Percentiles rank a stretch among this genome's conserved stretches.
These are phyloP conservation scores for Shargacucullia verbasci DNA, from an alignment of 2,888 invertebrate genomes.

Conservation along the genomic window DNA sequence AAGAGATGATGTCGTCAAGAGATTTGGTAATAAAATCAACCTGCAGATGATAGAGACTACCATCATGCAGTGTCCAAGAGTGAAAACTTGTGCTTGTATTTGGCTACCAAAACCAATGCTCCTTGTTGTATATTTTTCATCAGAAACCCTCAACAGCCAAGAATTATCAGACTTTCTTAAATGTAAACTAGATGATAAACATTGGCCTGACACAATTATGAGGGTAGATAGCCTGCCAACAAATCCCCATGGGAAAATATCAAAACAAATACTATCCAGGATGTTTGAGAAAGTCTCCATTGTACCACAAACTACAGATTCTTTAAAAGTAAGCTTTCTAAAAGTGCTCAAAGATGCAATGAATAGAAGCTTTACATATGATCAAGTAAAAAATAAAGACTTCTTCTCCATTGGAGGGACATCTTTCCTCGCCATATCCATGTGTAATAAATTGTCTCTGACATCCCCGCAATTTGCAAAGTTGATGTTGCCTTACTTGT, in stretches of 20 bases:
- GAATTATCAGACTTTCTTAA: slow-evolving; percentile 78
- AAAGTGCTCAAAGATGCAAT: slow-evolving; percentile 70
- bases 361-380: slow-evolving; percentile 66
- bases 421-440: slow-evolving; percentile 91
- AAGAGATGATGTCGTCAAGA: slow-evolving; percentile 92
- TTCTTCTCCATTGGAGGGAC: slow-evolving; percentile 92
- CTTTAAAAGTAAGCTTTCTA: slow-evolving; percentile 65
- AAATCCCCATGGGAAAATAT: slow-evolving; percentile 92
- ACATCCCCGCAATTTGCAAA: slow-evolving; percentile 78
- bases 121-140: slow-evolving; percentile 86
- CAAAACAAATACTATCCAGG: slow-evolving; percentile 79
- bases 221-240: slow-evolving; percentile 89
- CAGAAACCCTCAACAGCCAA: slow-evolving; percentile 73
- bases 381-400: slow-evolving; percentile 78
- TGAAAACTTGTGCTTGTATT: slow-evolving; percentile 87
- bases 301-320: slow-evolving; percentile 60
- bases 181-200: slow-evolving; percentile 82
- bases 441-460: slow-evolving; percentile 89
- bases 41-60: slow-evolving; percentile 88
- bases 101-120: slow-evolving; percentile 85
- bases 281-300: slow-evolving; percentile 71
- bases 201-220: slow-evolving; percentile 91
- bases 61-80: slow-evolving; percentile 77
- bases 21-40: slow-evolving; percentile 92
- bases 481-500: slow-evolving; percentile 86